Evolutionary conservation across 2,113 vertebrate genomes (phyloP).

Genomic region (Neolamprologus tretocephalus): DNA sequence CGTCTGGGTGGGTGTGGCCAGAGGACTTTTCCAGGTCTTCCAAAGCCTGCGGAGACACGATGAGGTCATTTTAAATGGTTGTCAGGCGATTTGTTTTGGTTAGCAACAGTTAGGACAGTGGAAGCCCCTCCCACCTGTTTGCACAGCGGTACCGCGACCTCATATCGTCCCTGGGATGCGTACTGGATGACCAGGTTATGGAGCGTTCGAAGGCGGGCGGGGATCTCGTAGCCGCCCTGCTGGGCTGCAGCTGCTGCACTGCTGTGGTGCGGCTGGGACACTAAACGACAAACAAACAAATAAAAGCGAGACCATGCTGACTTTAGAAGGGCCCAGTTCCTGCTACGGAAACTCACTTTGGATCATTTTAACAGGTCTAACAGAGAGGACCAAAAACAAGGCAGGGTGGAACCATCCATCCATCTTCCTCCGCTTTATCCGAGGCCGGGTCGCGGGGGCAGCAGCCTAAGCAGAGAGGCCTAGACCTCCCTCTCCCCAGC

Average conservation of each 20-base stretch:
- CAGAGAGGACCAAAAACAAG: not conserved
- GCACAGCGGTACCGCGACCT: constrained; percentile 84
- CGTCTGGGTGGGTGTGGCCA: constrained; percentile 83
- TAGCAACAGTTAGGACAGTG: not conserved
- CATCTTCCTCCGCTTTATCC: rapidly evolving
- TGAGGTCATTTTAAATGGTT: not conserved
- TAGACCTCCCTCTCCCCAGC: too few species aligned
- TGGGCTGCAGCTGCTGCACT: constrained; percentile 70
- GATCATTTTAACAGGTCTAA: not conserved
- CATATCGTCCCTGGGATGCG: constrained; percentile 81
- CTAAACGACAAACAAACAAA: not conserved
- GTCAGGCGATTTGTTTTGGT: not conserved
- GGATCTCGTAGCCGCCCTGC: constrained; percentile 85
- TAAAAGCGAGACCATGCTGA: not conserved
- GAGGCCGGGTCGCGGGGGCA: rapidly evolving
- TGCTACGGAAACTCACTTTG: not conserved
- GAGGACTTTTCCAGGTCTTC: constrained; percentile 86
- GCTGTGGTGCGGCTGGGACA: constrained; percentile 52
- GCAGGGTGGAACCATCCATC: not conserved
- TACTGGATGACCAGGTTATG: constrained; percentile 91
- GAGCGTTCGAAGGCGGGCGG: constrained; percentile 78
- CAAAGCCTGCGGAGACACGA: constrained; percentile 65
- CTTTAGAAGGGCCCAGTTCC: not conserved
- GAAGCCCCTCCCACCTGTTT: constrained; percentile 60
- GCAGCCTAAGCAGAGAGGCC: rapidly evolving